Conservation (phyloP, 2,797 vertebrate genomes). For the Chromobotia macracanthus region DNA sequence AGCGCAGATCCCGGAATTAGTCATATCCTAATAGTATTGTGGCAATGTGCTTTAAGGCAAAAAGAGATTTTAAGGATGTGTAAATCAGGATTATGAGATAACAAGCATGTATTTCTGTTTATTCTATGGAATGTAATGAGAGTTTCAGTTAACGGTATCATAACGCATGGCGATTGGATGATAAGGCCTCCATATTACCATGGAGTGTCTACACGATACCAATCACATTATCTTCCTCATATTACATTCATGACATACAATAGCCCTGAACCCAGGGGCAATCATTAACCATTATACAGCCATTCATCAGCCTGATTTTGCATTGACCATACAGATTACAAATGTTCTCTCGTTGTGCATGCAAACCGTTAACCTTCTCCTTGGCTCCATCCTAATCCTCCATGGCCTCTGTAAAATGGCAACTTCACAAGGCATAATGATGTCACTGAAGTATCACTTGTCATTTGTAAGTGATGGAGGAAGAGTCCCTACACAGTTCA, state of each 20-base stretch:
- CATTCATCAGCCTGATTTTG: conserved; percentile 43
- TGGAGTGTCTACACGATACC: conserved; percentile 30
- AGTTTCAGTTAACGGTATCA: conserved; percentile 22
- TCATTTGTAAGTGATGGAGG: conserved; percentile 62
- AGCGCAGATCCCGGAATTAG: conserved; percentile 20
- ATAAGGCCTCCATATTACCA: conserved; percentile 35
- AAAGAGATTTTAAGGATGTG: conserved; percentile 29
- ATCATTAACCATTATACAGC: conserved; percentile 45
- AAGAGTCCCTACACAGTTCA: conserved; percentile 50
- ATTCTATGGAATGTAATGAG: conserved; percentile 17
- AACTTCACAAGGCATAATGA: conserved; percentile 41
- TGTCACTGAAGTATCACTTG: conserved; percentile 61
- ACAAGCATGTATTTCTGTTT: conserved; percentile 5
- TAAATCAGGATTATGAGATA: conserved; percentile 43
- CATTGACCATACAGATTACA: conserved; percentile 34
- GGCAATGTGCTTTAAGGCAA: conserved; percentile 15
- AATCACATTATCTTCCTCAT: conserved; percentile 51
- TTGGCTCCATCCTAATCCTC: conserved; percentile 21
- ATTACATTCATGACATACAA: conserved; percentile 49
- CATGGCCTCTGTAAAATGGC: conserved; percentile 28
- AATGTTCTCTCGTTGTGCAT: conserved; percentile 19
- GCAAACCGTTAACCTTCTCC: conserved; percentile 40
- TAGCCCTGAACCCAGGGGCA: conserved; percentile 43
- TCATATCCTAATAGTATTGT: conserved; percentile 26
- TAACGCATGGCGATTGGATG: conserved; percentile 29